A percentile compares a stretch with the other conserved stretches of the same genome.
Evolutionary conservation across 2,797 vertebrate genomes (phyloP).

Genomic region (Lemur catta): DNA sequence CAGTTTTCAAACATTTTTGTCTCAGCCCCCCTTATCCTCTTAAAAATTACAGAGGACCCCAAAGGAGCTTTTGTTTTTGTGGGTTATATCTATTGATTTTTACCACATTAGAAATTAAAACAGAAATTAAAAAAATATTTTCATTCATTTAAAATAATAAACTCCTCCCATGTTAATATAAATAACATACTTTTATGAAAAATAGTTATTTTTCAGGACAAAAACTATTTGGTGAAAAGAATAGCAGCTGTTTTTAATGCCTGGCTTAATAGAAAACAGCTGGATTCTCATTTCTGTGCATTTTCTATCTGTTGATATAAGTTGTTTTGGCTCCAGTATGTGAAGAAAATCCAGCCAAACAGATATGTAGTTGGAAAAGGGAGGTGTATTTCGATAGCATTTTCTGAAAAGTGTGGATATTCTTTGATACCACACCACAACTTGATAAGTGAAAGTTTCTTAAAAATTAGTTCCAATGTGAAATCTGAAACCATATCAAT

Average conservation of each 20-base stretch:
- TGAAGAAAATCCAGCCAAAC: not conserved
- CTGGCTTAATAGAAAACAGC: not conserved
- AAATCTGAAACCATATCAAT: not conserved
- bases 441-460: not conserved
- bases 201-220: not conserved
- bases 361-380: not conserved
- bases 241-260: not conserved
- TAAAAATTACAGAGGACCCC: not conserved
- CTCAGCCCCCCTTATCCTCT: not conserved
- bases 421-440: not conserved
- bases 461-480: not conserved
- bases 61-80: not conserved
- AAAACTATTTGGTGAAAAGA: not conserved
- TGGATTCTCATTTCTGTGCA: not conserved
- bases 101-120: not conserved
- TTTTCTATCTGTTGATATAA: not conserved
- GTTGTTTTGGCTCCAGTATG: not conserved
- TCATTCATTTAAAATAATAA: not conserved
- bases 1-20: not conserved
- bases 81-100: not conserved
- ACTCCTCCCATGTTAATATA: not conserved
- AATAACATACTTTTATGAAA: conserved; percentile 6
- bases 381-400: not conserved
- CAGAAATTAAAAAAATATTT: not conserved
- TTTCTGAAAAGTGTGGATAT: not conserved